phyloP scores from a whole-genome alignment of 2,797 vertebrate species.

The Rhynchotus rufescens region DNA sequence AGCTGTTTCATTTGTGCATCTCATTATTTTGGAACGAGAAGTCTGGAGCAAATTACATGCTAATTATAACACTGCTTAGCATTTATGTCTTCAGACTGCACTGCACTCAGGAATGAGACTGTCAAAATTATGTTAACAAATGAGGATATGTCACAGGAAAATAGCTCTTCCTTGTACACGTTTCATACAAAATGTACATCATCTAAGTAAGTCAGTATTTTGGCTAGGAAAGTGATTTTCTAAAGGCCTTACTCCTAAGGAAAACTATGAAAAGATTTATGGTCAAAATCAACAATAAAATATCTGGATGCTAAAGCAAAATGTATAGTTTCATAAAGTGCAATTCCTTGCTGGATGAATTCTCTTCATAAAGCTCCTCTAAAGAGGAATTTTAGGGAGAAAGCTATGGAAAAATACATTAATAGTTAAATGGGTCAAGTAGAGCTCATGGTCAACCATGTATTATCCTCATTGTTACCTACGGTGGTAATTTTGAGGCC shows the following conservation, averaged over 20 bases:
- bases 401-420: rapidly evolving
- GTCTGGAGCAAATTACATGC: constrained; percentile 5
- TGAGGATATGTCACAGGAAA: constrained; percentile 33
- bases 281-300: background rate
- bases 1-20: constrained; percentile 12
- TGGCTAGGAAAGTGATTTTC: constrained; percentile 37
- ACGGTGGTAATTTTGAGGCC: background rate
- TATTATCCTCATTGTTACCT: rapidly evolving
- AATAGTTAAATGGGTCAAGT: too few relatives aligned
- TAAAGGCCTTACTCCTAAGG: background rate
- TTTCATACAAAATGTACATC: constrained; percentile 19
- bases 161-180: background rate
- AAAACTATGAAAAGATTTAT: constrained; percentile 1
- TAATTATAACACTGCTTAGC: constrained; percentile 60
- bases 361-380: background rate
- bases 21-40: constrained; percentile 32
- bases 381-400: background rate
- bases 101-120: constrained; percentile 13
- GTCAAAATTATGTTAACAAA: constrained; percentile 61
- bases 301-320: background rate
- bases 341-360: background rate
- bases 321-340: background rate
- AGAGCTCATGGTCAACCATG: rapidly evolving
- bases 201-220: constrained; percentile 14
- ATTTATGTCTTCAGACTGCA: background rate